These are phyloP conservation scores for Ectemnius lituratus DNA, from an alignment of 2,888 invertebrate species.

Conservation along the genomic window DNA sequence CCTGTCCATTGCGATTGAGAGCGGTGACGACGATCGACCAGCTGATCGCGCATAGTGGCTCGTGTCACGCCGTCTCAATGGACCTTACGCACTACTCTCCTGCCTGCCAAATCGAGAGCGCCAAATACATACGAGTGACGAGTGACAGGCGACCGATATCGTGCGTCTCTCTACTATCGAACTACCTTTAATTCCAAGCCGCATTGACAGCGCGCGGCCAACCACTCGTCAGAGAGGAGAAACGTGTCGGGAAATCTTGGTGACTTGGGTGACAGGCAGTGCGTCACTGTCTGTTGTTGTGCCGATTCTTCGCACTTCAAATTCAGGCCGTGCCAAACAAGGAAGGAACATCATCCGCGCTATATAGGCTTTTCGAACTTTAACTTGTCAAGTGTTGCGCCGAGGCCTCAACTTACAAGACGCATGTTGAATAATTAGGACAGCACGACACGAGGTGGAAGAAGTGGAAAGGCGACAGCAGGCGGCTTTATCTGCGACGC, in stretches of 20 bases:
- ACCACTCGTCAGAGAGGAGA: slow-evolving; percentile 45
- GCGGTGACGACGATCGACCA: slow-evolving; percentile 34
- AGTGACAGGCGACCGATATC: slow-evolving; percentile 11
- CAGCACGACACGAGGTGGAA: background rate
- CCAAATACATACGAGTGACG: slow-evolving; percentile 15
- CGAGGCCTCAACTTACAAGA: background rate
- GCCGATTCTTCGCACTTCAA: no score
- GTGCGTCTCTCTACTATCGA: background rate
- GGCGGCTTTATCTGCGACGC: slow-evolving; percentile 13
- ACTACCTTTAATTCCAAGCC: slow-evolving; percentile 29
- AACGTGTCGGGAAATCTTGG: slow-evolving; percentile 52
- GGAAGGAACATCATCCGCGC: no score
- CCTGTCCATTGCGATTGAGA: background rate
- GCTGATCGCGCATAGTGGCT: slow-evolving; percentile 52
- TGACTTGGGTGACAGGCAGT: slow-evolving; percentile 6
- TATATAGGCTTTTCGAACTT: no score
- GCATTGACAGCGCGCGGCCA: slow-evolving; percentile 51
- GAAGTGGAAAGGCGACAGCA: slow-evolving; percentile 1
- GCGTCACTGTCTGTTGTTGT: no score
- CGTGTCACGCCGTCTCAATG: slow-evolving; percentile 45
- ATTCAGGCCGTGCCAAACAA: no score
- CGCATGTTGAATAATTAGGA: background rate
- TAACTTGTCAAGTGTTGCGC: no score
- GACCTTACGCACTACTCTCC: slow-evolving; percentile 37
- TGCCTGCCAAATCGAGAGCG: slow-evolving; percentile 33